Percentiles rank a stretch among this genome's conserved stretches.
Conservation (phyloP, 1,140 invertebrate species). For the Diachasma alloeum region DNA sequence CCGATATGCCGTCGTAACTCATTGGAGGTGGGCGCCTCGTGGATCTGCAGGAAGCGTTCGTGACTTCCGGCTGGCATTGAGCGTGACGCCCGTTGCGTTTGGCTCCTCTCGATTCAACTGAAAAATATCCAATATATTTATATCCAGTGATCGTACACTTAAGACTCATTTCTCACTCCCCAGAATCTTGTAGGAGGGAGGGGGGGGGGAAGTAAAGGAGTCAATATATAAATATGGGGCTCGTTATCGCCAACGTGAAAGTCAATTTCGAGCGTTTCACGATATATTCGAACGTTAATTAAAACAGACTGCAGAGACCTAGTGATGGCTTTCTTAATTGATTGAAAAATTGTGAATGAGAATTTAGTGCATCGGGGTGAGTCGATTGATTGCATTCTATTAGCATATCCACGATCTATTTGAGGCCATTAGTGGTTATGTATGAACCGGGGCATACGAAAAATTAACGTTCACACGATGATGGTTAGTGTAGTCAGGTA, state of each 20-base stretch:
- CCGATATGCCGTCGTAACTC: neutral
- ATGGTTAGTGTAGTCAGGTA: neutral
- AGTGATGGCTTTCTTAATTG: neutral
- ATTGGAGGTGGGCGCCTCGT: neutral
- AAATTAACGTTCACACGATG: constrained; percentile 1
- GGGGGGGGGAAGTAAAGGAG: neutral
- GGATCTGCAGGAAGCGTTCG: constrained; percentile 1
- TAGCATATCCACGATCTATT: constrained; percentile 11
- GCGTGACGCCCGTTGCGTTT: constrained; percentile 5
- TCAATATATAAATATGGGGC: neutral
- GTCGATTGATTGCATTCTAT: constrained; percentile 9
- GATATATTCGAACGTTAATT: constrained; percentile 2
- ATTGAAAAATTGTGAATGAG: neutral
- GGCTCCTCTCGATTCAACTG: neutral
- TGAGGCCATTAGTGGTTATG: neutral
- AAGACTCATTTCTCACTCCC: neutral
- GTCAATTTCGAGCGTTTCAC: neutral
- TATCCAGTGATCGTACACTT: neutral
- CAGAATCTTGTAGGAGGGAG: too few species aligned
- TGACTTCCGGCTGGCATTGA: constrained; percentile 6
- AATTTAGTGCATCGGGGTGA: neutral
- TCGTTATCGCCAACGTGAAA: constrained; percentile 2
- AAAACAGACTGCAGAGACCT: neutral
- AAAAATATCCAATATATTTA: constrained; percentile 1
- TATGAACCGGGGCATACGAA: neutral